Evolutionary conservation across 2,113 vertebrate species (phyloP).

Genomic region (Leptodactylus fuscus): DNA sequence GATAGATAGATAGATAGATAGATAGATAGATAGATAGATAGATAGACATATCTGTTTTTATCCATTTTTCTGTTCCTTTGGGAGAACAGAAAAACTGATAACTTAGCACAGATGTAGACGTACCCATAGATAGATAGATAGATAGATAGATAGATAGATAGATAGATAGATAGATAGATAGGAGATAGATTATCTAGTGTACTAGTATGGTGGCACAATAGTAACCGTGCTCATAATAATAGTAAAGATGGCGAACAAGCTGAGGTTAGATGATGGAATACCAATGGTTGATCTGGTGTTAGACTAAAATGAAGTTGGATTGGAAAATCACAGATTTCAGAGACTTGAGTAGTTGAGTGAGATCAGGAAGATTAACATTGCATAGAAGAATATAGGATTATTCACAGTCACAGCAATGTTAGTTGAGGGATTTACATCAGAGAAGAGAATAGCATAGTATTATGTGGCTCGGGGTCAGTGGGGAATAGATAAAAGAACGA

Average conservation of each 20-base stretch:
- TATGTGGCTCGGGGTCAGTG: constrained; percentile 9
- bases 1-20: too few relatives aligned
- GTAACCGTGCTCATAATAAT: neutral
- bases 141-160: neutral
- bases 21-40: too few relatives aligned
- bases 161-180: neutral
- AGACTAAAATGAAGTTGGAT: neutral
- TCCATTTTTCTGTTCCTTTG: too few relatives aligned
- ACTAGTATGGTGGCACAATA: neutral
- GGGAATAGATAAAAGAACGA: constrained; percentile 17
- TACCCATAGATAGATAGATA: too few relatives aligned
- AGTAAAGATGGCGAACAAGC: neutral
- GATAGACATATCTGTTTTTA: too few relatives aligned
- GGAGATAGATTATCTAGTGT: neutral
- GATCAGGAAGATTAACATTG: constrained; percentile 23
- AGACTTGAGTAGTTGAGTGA: neutral
- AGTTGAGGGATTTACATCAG: constrained; percentile 7
- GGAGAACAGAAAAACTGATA: too few relatives aligned
- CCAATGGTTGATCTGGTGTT: neutral
- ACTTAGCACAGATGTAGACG: too few relatives aligned
- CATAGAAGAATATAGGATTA: constrained; percentile 36
- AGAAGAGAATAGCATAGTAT: constrained; percentile 15
- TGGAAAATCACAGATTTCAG: neutral
- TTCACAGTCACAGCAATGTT: neutral
- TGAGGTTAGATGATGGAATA: neutral